phyloP scores from a whole-genome alignment of 2,888 invertebrate species.

The Xestia ashworthii region DNA sequence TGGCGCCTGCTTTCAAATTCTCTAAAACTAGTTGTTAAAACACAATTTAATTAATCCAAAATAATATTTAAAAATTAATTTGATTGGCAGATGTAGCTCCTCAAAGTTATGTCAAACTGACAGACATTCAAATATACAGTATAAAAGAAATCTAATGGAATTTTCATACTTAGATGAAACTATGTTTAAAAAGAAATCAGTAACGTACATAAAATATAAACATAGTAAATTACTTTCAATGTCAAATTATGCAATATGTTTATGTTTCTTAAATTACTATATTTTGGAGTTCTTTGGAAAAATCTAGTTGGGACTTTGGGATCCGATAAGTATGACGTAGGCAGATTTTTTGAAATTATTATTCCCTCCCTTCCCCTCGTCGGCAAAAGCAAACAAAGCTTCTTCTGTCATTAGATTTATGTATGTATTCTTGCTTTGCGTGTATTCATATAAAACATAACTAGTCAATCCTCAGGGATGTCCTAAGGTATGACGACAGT shows the following conservation, averaged over 20 bases:
- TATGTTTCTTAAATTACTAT: constrained; percentile 13
- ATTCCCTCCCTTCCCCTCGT: too few relatives aligned
- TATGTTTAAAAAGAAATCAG: constrained; percentile 48
- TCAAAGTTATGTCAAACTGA: constrained; percentile 67
- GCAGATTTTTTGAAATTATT: too few relatives aligned
- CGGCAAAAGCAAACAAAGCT: not conserved
- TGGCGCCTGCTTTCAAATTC: constrained; percentile 38
- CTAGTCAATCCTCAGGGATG: too few relatives aligned
- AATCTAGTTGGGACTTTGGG: too few relatives aligned
- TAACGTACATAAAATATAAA: constrained; percentile 42
- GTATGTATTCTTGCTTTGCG: too few relatives aligned
- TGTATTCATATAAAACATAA: not conserved
- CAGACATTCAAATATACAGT: constrained; percentile 72
- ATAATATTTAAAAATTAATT: constrained; percentile 43
- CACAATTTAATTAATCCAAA: constrained; percentile 29
- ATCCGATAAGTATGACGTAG: not conserved
- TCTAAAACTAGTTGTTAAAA: constrained; percentile 34
- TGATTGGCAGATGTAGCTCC: constrained; percentile 70
- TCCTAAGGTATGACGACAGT: too few relatives aligned
- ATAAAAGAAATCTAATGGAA: constrained; percentile 76
- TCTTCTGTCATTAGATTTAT: too few relatives aligned
- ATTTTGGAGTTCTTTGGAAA: constrained; percentile 14
- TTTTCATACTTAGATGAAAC: constrained; percentile 47
- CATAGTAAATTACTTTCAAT: constrained; percentile 45
- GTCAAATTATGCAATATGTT: constrained; percentile 40